phyloP scores from a whole-genome alignment of 2,888 invertebrate species.

The Yponomeuta malinellus region DNA sequence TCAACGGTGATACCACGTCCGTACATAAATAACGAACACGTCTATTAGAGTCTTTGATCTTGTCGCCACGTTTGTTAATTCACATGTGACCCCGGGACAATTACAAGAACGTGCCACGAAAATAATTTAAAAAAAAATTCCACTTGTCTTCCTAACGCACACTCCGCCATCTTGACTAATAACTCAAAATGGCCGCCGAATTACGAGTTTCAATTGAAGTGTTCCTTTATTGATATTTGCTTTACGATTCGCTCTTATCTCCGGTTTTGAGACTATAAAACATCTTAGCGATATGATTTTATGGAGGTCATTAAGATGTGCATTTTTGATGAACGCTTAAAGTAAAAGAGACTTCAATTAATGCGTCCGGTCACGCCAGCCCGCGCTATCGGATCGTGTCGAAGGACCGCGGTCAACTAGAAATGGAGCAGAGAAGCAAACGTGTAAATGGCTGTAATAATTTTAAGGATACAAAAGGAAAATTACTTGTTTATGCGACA shows the following conservation, averaged over 20 bases:
- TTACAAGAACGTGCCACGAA: conserved; percentile 65
- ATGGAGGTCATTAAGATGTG: conserved; percentile 63
- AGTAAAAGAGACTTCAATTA: conserved; percentile 56
- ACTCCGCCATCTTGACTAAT: background rate
- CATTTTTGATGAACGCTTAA: conserved; percentile 65
- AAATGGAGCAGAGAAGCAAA: conserved; percentile 25
- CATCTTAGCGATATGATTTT: conserved; percentile 30
- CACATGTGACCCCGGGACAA: conserved; percentile 55
- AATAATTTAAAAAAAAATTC: conserved; percentile 50
- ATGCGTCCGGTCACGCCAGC: conserved; percentile 67
- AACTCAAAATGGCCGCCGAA: conserved; percentile 16
- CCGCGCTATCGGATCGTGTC: conserved; percentile 55
- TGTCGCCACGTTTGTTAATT: conserved; percentile 62
- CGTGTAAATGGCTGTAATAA: conserved; percentile 50
- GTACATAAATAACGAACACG: conserved; percentile 70
- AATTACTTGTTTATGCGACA: conserved; percentile 74
- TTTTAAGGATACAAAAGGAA: conserved; percentile 46
- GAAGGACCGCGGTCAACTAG: conserved; percentile 44
- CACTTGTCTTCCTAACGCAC: conserved; percentile 15
- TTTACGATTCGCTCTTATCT: conserved; percentile 13
- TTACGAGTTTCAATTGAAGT: conserved; percentile 16
- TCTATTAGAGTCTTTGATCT: conserved; percentile 72
- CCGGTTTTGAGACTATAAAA: conserved; percentile 18
- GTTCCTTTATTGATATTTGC: conserved; percentile 30
- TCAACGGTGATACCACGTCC: conserved; percentile 47